These are phyloP conservation scores for Sebastiscus tertius DNA, from an alignment of 2,797 vertebrate genomes.

Conservation along the genomic window DNA sequence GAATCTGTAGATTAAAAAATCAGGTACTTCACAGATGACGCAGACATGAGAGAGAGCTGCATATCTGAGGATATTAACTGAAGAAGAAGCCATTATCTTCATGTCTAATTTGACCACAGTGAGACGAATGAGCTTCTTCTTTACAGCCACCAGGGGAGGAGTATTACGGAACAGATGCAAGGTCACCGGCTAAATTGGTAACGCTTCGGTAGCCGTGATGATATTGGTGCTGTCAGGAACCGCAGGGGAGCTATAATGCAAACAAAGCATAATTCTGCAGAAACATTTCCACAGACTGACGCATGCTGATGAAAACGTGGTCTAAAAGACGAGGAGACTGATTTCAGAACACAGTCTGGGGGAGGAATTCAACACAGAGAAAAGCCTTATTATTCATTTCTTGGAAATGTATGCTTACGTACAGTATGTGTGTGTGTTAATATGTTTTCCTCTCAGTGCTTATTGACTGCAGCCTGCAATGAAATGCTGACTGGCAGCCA, in stretches of 20 bases:
- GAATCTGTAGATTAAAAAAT: background rate
- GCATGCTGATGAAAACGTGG: background rate
- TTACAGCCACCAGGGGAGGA: constrained; percentile 35
- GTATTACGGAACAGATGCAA: constrained; percentile 27
- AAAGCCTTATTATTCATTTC: background rate
- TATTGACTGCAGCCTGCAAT: constrained; percentile 48
- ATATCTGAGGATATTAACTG: background rate
- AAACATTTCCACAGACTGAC: background rate
- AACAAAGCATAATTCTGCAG: constrained; percentile 26
- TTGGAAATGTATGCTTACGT: background rate
- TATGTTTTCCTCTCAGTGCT: constrained; percentile 18
- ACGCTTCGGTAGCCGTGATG: constrained; percentile 14
- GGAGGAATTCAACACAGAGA: background rate
- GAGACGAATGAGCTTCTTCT: constrained; percentile 37
- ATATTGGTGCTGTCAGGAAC: constrained; percentile 1
- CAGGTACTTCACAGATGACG: background rate
- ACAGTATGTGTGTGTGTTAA: constrained; percentile 7
- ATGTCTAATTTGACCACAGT: constrained; percentile 27
- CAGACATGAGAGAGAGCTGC: background rate
- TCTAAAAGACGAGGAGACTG: background rate
- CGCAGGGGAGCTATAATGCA: constrained; percentile 31
- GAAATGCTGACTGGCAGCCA: constrained; percentile 66
- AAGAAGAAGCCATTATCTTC: constrained; percentile 16
- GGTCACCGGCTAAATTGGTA: constrained; percentile 45
- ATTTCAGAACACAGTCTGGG: background rate